Conservation (phyloP, 1,140 invertebrate genomes). For the Pararge aegeria region DNA sequence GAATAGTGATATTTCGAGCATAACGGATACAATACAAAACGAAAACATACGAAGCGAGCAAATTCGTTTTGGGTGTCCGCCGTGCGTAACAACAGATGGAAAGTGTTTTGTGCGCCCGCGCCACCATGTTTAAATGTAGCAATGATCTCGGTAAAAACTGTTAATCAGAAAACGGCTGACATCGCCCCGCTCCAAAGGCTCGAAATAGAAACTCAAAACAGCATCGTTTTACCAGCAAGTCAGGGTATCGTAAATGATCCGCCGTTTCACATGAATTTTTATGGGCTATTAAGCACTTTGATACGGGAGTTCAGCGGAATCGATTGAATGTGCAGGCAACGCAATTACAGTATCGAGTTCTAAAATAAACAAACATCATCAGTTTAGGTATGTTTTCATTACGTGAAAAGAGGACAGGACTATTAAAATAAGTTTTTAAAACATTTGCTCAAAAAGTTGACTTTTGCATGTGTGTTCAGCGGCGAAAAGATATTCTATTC, state of each 20-base stretch:
- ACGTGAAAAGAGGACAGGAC: neutral
- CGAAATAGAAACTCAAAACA: conserved; percentile 32
- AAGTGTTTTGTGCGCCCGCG: conserved; percentile 36
- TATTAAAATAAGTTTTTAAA: neutral
- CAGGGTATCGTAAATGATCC: conserved; percentile 52
- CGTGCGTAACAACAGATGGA: conserved; percentile 47
- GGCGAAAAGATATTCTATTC: no score
- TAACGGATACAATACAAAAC: conserved; percentile 43
- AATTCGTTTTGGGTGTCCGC: conserved; percentile 25
- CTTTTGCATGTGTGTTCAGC: no score
- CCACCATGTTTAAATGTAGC: conserved; percentile 43
- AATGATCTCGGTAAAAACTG: conserved; percentile 55
- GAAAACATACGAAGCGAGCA: conserved; percentile 36
- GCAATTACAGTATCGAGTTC: conserved; percentile 15
- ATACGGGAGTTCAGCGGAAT: conserved; percentile 31
- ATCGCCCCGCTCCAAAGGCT: conserved; percentile 10
- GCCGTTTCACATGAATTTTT: conserved; percentile 44
- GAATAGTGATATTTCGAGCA: conserved; percentile 23
- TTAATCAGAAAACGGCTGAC: conserved; percentile 42
- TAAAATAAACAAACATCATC: conserved; percentile 19
- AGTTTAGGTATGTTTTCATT: neutral
- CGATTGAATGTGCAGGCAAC: conserved; percentile 18
- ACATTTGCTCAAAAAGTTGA: neutral
- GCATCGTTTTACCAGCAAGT: conserved; percentile 45
- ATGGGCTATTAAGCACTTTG: conserved; percentile 52